Base-by-base conservation (phyloP, 2,113 vertebrate species). In the Bothrops jararaca region DNA sequence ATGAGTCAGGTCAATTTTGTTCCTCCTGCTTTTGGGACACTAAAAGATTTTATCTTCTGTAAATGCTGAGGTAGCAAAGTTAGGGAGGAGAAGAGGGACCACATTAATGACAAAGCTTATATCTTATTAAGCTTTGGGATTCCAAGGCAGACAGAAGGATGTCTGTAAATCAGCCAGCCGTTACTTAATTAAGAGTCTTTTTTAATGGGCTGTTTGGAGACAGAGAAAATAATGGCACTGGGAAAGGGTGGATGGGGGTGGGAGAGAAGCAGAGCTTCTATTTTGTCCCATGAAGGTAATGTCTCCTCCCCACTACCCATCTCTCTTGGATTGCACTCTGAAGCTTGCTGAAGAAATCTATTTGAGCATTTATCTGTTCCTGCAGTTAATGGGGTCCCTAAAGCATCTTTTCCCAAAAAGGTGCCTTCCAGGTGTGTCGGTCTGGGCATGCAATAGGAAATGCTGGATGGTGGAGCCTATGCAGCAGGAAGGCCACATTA, bases 121-220 rank as follows among this genome's bases (percentile, higher is more conserved):
- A 18, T 86, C 45, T 39, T 80, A 91, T 86, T 54, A 13, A 42
- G 74, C 23, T 45, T 86, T 58, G 90, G 90, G 22, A 58, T 45
- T 42, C 48, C 42, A 1, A 86, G 91, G 54, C 24, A 86, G 91
- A 86, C 1, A 22, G 54, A 50, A 50, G 85, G 54, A 58, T 60
- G 57, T 58, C 91, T 45, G 86, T 91, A n/a, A 57, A 91, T 87
- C 91, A 91, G n/a, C 24, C 15, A 48, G 56, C 91, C 26, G 26
- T 50, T 48, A 12, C 85, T 91, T 86, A 86, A 91, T 91, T 91
- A 91, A 91, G 91, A 56, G 26, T 42, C 42, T 29, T 48, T 91
- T 50, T 85, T 91, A 86, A 91, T 91, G 85, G 85, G 8, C 18
- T 10, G 42, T 42, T n/a, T 8, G 15, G 91, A 91, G 91, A 86